These are phyloP conservation scores for Galaxias olidus DNA, from an alignment of 2,797 vertebrate genomes.

Conservation along the genomic window DNA sequence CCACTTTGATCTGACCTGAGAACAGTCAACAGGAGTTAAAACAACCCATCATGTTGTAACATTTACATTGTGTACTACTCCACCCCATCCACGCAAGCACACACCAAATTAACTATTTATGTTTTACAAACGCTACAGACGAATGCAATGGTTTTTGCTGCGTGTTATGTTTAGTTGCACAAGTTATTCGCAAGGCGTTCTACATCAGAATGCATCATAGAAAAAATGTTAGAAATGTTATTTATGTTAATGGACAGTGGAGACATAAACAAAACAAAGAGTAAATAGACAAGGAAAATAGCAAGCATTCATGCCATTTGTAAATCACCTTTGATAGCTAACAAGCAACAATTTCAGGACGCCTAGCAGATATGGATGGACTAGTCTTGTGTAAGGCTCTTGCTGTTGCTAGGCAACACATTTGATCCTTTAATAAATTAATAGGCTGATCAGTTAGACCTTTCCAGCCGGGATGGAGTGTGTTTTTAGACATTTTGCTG, in stretches of 20 bases:
- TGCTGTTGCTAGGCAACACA: slow-evolving; percentile 65
- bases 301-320: slow-evolving; percentile 58
- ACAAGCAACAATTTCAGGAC: slow-evolving; percentile 13
- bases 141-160: slow-evolving; percentile 53
- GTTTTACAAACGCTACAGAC: slow-evolving; percentile 18
- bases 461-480: slow-evolving; percentile 29
- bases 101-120: slow-evolving; percentile 22
- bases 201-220: slow-evolving; percentile 43
- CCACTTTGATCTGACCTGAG: slow-evolving; percentile 44
- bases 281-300: slow-evolving; percentile 43
- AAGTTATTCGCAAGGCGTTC: slow-evolving; percentile 55
- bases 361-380: slow-evolving; percentile 36
- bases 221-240: slow-evolving; percentile 51
- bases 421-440: slow-evolving; percentile 65
- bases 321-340: slow-evolving; percentile 32
- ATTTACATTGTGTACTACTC: neutral
- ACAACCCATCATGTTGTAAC: slow-evolving; percentile 23
- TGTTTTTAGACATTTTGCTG: slow-evolving; percentile 27
- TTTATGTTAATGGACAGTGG: slow-evolving; percentile 39
- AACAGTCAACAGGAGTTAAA: slow-evolving; percentile 43
- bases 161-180: slow-evolving; percentile 58
- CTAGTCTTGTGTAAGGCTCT: slow-evolving; percentile 42
- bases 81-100: slow-evolving; percentile 13
- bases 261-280: slow-evolving; percentile 37
- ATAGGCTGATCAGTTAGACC: slow-evolving; percentile 57